These are phyloP conservation scores for Choreutis nemorana DNA, from an alignment of 2,888 invertebrate species.

Conservation along the genomic window DNA sequence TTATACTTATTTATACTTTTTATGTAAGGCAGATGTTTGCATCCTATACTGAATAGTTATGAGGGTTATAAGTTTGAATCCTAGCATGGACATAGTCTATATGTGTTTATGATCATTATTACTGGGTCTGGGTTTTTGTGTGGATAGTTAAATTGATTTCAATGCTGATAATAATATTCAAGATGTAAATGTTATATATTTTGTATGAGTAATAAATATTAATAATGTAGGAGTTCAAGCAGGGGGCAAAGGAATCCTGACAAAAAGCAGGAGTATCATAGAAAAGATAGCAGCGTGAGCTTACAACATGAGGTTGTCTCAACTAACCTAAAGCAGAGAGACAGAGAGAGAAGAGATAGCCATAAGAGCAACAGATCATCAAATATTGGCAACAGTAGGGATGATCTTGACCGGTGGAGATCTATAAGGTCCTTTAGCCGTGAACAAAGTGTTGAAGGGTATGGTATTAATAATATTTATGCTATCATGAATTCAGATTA, in stretches of 20 bases:
- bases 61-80: too few relatives aligned
- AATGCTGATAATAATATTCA: too few relatives aligned
- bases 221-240: slow-evolving; percentile 42
- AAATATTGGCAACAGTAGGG: slow-evolving; percentile 52
- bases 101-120: too few relatives aligned
- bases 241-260: slow-evolving; percentile 45
- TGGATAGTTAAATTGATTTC: too few relatives aligned
- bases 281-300: slow-evolving; percentile 48
- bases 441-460: slow-evolving; percentile 61
- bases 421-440: slow-evolving; percentile 55
- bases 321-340: slow-evolving; percentile 33
- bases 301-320: slow-evolving; percentile 38
- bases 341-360: slow-evolving; percentile 45
- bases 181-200: too few relatives aligned
- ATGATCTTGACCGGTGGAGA: slow-evolving; percentile 55
- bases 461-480: slow-evolving; percentile 10
- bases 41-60: too few relatives aligned
- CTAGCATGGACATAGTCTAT: too few relatives aligned
- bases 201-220: background rate
- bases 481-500: slow-evolving; percentile 1
- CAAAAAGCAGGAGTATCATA: slow-evolving; percentile 34
- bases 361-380: slow-evolving; percentile 54
- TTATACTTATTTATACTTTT: too few relatives aligned
- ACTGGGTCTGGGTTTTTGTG: too few relatives aligned
- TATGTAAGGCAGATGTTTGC: too few relatives aligned